Evolutionary conservation across 1,140 invertebrate genomes (phyloP), one percentile per base, ranked within the genome.

Genomic region (Cotesia glomerata): DNA sequence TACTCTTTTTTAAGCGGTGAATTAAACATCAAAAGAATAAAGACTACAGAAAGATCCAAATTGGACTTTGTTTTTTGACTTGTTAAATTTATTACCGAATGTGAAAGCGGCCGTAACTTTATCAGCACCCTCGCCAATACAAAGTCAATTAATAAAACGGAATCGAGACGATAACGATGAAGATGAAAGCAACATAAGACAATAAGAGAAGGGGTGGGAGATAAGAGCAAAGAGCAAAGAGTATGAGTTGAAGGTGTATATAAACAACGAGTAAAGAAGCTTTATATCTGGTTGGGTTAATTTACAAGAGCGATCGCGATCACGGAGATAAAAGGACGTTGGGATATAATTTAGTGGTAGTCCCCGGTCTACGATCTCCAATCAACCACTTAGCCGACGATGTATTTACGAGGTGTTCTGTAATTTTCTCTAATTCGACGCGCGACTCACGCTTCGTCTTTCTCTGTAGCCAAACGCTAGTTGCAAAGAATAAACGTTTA

Each of bases 341-440:
- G 80, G 81, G 84, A 82, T 85, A 84, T 86, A 85, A 86, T 86
- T 86, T 85, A 84, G 83, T 81, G 81, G 84, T 85, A 85, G 84
- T 86, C 83, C 58, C 59, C 58, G 34, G 49, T 83, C 76, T 78
- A 80, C 82, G 81, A 81, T 85, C 82, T 80, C 83, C 84, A 84
- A 86, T 82, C 82, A 81, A 80, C 81, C 82, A 84, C 79, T 82
- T 83, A 83, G 78, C 74, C 77, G 78, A 78, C 82, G 83, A 83
- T 85, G 78, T 85, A 84, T 86, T 85, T 86, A 86, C 82, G 84
- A 86, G 83, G 82, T 86, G 84, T 86, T 84, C 80, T 79, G 82
- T 84, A 85, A 86, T 85, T 84, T 83, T 79, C 82, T 84, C 81
- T 84, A 84, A 85, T 85, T 85, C 80, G 79, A 81, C 76, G 73